Base-by-base conservation (phyloP, 2,113 vertebrate genomes). In the Tympanuchus pallidicinctus region DNA sequence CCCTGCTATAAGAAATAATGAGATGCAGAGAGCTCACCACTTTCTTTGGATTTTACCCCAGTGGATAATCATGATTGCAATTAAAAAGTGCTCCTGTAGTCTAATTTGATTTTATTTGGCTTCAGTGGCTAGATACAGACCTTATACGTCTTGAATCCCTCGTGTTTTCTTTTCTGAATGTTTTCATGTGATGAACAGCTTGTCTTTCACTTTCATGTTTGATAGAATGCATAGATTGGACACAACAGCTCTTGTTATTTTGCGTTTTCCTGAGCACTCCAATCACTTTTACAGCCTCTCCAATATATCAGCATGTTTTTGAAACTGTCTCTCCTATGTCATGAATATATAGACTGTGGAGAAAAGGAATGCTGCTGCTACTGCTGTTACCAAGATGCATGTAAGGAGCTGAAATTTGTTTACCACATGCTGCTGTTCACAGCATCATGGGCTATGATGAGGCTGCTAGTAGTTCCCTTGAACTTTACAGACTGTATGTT, bases 211-310 rank as follows among this genome's bases (percentile, higher is more conserved):
- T 28, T 75, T 75, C 79, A 50, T 28, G 8, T 28, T 47, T 91
- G 11, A 42, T 74, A 66, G 67, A 16, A 8, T 76, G 13, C 19
- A 45, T 8, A 43, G 71, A 63, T 7, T 73, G 50, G 79, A 57
- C 19, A 87, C 6, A 0, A 36, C 1, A 1, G 5, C 43, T 89
- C 27, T 65, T 1, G 0, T 13, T 61, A 8, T 36, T 17, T 10
- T 90, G 18, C 76, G 27, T 54, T 89, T 94, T 82, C 21, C n/a
- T 17, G 13, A 63, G 40, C 8, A 69, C 27, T 66, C 2, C 3
- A 54, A 50, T 89, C 57, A 43, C 13, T n/a, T 82, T 84, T 84
- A 10, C 73, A 82, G 36, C 6, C 40, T 86, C 71, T 95, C 36
- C 19, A 59, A 6, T 84, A 90, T 70, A 54, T 72, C 27, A 75